Evolutionary conservation across 2,113 vertebrate genomes (phyloP).

Genomic region (Gila orcuttii): DNA sequence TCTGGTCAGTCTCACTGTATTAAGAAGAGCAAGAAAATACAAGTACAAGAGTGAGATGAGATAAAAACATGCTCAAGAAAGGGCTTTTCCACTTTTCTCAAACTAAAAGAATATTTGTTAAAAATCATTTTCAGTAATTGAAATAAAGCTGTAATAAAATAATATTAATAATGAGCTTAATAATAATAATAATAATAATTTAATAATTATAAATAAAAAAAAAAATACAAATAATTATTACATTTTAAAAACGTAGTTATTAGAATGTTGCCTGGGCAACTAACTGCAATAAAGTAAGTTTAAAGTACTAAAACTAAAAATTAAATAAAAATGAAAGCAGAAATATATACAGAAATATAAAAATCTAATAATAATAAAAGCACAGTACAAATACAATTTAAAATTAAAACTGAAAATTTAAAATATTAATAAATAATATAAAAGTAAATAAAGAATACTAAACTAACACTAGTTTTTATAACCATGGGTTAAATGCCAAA

Average conservation of each 20-base stretch:
- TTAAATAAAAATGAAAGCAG: background rate
- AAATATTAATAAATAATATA: background rate
- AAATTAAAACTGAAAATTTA: background rate
- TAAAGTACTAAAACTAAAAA: too few relatives aligned
- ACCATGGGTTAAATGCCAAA: background rate
- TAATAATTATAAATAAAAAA: too few relatives aligned
- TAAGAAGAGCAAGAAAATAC: constrained; percentile 28
- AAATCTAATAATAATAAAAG: background rate
- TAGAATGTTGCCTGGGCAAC: background rate
- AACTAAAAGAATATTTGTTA: background rate
- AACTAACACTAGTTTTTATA: background rate
- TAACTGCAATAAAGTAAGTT: background rate
- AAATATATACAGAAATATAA: background rate
- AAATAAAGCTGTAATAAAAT: background rate
- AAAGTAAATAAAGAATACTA: background rate
- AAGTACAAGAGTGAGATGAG: background rate
- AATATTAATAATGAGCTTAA: too few relatives aligned
- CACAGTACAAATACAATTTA: background rate
- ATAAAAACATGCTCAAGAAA: background rate
- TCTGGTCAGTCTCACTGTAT: constrained; percentile 95
- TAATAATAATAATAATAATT: too few relatives aligned
- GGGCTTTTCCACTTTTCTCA: background rate
- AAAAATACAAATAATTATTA: too few relatives aligned
- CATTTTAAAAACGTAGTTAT: background rate
- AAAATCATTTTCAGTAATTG: background rate